These are phyloP conservation scores for Bombus terrestris DNA, from an alignment of 1,140 invertebrate genomes.

Conservation along the genomic window DNA sequence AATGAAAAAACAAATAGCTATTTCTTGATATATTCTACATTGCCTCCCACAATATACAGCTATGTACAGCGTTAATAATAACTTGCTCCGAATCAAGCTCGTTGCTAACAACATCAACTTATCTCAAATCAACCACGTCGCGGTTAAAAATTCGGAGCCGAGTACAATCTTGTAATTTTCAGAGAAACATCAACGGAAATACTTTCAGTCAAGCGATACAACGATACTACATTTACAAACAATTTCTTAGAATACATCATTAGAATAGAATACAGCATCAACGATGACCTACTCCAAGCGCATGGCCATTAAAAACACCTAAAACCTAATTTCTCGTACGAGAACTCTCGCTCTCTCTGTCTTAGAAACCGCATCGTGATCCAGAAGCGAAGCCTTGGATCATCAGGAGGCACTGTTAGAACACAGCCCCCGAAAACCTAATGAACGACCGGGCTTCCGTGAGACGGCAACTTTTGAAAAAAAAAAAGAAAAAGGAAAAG, in stretches of 20 bases:
- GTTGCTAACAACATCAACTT: not conserved
- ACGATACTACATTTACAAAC: too few relatives aligned
- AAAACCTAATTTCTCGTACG: not conserved
- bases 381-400: not conserved
- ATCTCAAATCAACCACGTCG: too few relatives aligned
- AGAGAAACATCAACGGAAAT: too few relatives aligned
- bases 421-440: not conserved
- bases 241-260: not conserved
- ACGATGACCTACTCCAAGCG: not conserved
- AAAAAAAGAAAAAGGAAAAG: not conserved
- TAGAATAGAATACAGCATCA: not conserved
- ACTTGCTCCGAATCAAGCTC: not conserved
- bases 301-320: not conserved
- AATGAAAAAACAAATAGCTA: too few relatives aligned
- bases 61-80: not conserved
- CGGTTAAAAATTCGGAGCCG: not conserved
- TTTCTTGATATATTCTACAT: not conserved
- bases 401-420: too few relatives aligned
- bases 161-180: not conserved
- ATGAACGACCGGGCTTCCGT: slow-evolving; percentile 29
- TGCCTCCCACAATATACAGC: not conserved
- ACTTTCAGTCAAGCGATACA: too few relatives aligned
- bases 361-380: not conserved
- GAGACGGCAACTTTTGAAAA: slow-evolving; percentile 34
- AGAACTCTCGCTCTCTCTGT: not conserved